Evolutionary conservation across 1,140 invertebrate genomes (phyloP).

Genomic region (Araneus ventricosus): DNA sequence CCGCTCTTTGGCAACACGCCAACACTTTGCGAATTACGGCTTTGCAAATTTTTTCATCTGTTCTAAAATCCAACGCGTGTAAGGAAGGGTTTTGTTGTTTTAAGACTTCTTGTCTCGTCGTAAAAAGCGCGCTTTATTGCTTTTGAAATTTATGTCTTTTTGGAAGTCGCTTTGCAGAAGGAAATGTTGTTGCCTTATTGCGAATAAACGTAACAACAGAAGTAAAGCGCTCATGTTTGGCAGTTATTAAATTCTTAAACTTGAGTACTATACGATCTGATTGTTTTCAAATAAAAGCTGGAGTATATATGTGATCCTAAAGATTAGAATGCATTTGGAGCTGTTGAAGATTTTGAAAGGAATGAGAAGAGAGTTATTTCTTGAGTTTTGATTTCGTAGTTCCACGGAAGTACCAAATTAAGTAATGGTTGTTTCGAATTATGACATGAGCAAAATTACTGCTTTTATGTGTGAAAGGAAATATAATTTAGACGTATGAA

Average conservation of each 20-base stretch:
- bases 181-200: neutral
- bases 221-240: neutral
- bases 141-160: neutral
- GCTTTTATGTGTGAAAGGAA: too few species aligned
- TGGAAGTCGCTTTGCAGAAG: neutral
- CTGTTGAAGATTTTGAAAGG: neutral
- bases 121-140: constrained; percentile 9
- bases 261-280: neutral
- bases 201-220: neutral
- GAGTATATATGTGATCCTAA: neutral
- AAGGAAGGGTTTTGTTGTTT: neutral
- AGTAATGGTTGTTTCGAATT: neutral
- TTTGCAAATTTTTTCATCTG: neutral
- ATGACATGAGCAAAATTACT: neutral
- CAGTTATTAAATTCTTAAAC: constrained; percentile 18
- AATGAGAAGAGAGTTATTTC: neutral
- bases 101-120: constrained; percentile 5
- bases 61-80: neutral
- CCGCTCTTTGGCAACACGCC: constrained; percentile 3
- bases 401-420: neutral
- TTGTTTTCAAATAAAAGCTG: neutral
- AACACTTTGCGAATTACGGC: neutral
- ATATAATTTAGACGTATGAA: too few species aligned
- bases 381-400: neutral
- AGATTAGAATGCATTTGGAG: neutral